Evolutionary conservation across 2,888 invertebrate genomes (phyloP).

Genomic region (Euzophera pinguis): DNA sequence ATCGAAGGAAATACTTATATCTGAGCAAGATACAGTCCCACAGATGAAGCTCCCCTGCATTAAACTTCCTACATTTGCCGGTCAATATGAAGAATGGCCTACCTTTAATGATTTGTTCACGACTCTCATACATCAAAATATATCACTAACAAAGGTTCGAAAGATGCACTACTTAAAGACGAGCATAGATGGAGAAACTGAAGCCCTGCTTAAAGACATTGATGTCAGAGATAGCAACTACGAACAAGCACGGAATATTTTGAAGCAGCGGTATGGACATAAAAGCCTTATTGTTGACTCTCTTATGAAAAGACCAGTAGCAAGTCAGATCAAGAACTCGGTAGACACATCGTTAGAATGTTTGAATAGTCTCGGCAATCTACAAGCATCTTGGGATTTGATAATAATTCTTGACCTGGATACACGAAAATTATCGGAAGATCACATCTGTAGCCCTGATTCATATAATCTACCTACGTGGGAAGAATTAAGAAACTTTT

Average conservation of each 20-base stretch:
- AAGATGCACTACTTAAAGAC: too few species aligned
- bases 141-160: too few species aligned
- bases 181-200: too few species aligned
- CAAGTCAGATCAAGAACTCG: slow-evolving; percentile 22
- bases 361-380: slow-evolving; percentile 22
- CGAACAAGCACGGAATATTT: slow-evolving; percentile 19
- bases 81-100: slow-evolving; percentile 17
- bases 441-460: slow-evolving; percentile 17
- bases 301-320: slow-evolving; percentile 20
- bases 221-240: too few species aligned
- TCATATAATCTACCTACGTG: slow-evolving; percentile 19
- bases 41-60: slow-evolving; percentile 20
- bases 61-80: slow-evolving; percentile 18
- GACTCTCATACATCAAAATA: too few species aligned
- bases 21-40: background rate
- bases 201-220: too few species aligned
- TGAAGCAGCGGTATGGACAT: slow-evolving; percentile 22
- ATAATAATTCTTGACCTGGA: slow-evolving; percentile 27
- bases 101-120: too few species aligned
- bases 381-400: slow-evolving; percentile 26
- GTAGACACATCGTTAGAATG: slow-evolving; percentile 29
- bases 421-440: slow-evolving; percentile 24
- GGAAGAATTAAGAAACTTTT: slow-evolving; percentile 21
- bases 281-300: slow-evolving; percentile 22
- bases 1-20: background rate